Conservation (phyloP, 1,140 invertebrate genomes). For the Pseudomyrmex concolor region DNA sequence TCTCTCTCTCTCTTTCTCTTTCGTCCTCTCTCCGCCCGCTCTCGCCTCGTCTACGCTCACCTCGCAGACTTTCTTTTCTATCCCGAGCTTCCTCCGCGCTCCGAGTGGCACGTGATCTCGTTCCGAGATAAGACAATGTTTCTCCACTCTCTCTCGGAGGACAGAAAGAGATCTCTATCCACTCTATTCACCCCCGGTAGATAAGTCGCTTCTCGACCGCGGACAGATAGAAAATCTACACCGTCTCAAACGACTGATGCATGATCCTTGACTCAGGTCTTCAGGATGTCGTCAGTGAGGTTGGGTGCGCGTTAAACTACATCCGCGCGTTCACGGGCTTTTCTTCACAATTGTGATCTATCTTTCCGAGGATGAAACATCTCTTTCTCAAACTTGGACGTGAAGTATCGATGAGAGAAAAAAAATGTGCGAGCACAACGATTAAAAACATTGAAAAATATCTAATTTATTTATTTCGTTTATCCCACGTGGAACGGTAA, state of each 20-base stretch:
- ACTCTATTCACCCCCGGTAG: conserved; percentile 37
- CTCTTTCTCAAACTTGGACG: too few species aligned
- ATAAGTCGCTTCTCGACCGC: conserved; percentile 19
- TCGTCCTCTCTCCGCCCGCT: conserved; percentile 8
- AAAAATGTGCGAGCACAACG: too few species aligned
- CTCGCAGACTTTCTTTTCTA: conserved; percentile 48
- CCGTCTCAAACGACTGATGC: conserved; percentile 35
- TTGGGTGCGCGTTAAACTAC: background rate
- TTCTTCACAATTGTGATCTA: too few species aligned
- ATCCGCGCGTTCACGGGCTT: too few species aligned
- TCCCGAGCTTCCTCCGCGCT: conserved; percentile 28
- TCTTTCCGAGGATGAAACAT: too few species aligned
- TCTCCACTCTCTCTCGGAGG: conserved; percentile 46
- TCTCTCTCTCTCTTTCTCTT: too few species aligned
- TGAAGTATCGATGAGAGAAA: too few species aligned
- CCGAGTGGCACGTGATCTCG: conserved; percentile 63
- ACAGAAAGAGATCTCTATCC: conserved; percentile 54
- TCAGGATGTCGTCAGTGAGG: conserved; percentile 1
- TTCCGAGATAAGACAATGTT: conserved; percentile 59
- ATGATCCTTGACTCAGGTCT: conserved; percentile 12
- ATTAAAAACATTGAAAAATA: too few species aligned
- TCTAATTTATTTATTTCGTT: too few species aligned
- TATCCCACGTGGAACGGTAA: too few species aligned
- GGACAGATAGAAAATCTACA: conserved; percentile 48
- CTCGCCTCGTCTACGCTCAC: conserved; percentile 14